Conservation (phyloP, 2,888 invertebrate genomes). For the Chrysolina americana region DNA sequence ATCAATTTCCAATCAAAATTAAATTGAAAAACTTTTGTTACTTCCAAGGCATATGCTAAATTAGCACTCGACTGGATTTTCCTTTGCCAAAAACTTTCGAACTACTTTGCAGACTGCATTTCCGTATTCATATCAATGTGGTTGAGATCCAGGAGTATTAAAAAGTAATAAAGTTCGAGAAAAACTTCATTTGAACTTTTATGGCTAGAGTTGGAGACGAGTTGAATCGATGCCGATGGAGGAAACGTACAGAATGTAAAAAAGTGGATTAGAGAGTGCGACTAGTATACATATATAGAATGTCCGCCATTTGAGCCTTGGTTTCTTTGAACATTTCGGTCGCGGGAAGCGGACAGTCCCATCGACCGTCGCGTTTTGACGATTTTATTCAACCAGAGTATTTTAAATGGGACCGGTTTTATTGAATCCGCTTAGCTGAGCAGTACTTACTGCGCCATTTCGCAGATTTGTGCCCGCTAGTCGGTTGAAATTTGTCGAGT, state of each 20-base stretch:
- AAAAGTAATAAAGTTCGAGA: slow-evolving; percentile 39
- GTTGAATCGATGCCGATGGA: neutral
- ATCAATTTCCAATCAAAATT: neutral
- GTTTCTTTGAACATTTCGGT: no score
- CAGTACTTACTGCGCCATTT: no score
- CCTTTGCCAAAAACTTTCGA: slow-evolving; percentile 6
- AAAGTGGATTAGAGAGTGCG: neutral
- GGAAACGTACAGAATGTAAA: neutral
- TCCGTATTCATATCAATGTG: slow-evolving; percentile 33
- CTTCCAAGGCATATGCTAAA: slow-evolving; percentile 3
- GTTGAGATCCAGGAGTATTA: slow-evolving; percentile 34
- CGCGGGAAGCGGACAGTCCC: no score
- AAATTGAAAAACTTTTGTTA: slow-evolving; percentile 9
- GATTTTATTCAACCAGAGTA: no score
- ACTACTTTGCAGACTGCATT: slow-evolving; percentile 9
- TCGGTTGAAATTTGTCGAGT: no score
- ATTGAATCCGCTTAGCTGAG: no score
- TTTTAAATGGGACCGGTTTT: no score
- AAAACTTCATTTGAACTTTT: slow-evolving; percentile 43
- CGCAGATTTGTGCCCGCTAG: no score
- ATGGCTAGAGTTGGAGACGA: slow-evolving; percentile 35
- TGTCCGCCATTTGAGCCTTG: no score
- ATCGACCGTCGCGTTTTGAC: no score
- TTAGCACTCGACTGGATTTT: neutral
- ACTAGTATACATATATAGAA: neutral